These are phyloP conservation scores for Sphenodon punctatus DNA, from an alignment of 2,797 vertebrate genomes.

Conservation along the genomic window DNA sequence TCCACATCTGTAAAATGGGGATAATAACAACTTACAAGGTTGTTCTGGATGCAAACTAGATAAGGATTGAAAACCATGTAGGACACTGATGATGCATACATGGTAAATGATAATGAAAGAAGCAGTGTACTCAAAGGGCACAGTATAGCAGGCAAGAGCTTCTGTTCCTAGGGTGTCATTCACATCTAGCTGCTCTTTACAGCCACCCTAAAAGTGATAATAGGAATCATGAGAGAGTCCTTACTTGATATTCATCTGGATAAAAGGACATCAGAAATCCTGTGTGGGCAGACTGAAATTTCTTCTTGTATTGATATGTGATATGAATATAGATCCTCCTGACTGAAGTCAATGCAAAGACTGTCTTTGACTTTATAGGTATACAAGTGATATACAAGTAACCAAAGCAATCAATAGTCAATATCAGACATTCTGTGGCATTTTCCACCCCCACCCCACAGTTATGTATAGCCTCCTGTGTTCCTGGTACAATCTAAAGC, in stretches of 20 bases:
- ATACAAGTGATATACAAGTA: not conserved
- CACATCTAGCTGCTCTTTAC: not conserved
- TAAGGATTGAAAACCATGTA: too few species aligned
- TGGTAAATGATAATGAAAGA: not conserved
- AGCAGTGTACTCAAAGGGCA: too few species aligned
- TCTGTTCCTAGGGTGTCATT: not conserved
- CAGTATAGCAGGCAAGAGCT: too few species aligned
- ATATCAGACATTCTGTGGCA: not conserved
- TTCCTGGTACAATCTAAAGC: not conserved
- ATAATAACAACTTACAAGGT: too few species aligned
- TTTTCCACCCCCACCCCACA: too few species aligned
- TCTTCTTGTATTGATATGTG: not conserved
- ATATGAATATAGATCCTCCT: not conserved
- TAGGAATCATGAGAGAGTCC: rapidly evolving
- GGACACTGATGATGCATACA: not conserved
- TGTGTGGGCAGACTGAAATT: not conserved
- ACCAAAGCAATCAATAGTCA: not conserved
- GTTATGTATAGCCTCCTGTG: not conserved
- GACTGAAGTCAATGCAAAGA: not conserved
- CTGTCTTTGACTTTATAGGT: not conserved
- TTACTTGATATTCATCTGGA: not conserved
- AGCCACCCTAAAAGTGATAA: not conserved
- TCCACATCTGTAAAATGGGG: too few species aligned
- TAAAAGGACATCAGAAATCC: not conserved
- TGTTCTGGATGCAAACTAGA: too few species aligned